A percentile compares a stretch with the other conserved stretches of the same genome.
Conservation (phyloP, 2,888 invertebrate species). For the Bedellia somnulentella region DNA sequence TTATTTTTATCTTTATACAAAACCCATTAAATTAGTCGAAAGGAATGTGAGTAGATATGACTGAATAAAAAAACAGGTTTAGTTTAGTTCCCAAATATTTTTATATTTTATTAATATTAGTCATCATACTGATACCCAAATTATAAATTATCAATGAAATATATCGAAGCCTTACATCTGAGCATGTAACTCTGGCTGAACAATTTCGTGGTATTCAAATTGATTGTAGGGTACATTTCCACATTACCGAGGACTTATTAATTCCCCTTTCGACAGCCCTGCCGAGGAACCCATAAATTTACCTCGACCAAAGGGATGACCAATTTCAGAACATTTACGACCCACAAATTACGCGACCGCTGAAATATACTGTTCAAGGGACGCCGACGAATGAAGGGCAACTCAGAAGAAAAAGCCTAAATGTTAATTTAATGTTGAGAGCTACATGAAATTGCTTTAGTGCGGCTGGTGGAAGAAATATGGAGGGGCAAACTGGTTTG, state of each 20-base stretch:
- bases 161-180: too few relatives aligned
- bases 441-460: constrained; percentile 50
- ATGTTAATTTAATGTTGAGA: constrained; percentile 58
- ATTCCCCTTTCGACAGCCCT: constrained; percentile 61
- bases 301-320: constrained; percentile 62
- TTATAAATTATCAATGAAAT: too few relatives aligned
- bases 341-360: constrained; percentile 60
- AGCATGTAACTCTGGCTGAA: constrained; percentile 39
- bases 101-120: too few relatives aligned
- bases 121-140: too few relatives aligned
- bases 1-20: too few relatives aligned
- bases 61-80: too few relatives aligned
- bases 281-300: constrained; percentile 59
- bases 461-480: too few relatives aligned
- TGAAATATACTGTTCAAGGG: constrained; percentile 56
- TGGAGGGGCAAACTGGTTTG: too few relatives aligned
- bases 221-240: constrained; percentile 60
- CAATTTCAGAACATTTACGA: constrained; percentile 63
- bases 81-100: too few relatives aligned
- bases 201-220: constrained; percentile 58
- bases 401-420: too few relatives aligned
- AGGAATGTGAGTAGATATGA: too few relatives aligned
- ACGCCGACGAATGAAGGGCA: constrained; percentile 30
- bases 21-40: too few relatives aligned
- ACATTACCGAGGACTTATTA: constrained; percentile 61